These are phyloP conservation scores for Caranx melampygus DNA, from an alignment of 2,113 vertebrate genomes.

Conservation along the genomic window DNA sequence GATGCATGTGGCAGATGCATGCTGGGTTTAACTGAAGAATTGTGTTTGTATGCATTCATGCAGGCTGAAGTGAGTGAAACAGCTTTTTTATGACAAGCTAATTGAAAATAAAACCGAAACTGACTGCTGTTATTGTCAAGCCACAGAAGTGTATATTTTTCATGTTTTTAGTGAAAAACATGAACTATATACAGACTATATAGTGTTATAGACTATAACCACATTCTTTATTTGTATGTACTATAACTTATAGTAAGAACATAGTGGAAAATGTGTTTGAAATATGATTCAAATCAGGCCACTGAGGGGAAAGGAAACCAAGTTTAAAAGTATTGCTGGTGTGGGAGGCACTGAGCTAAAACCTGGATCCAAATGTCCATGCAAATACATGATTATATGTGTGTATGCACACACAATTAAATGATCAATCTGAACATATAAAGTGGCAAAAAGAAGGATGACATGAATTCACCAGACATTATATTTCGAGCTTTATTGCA, in stretches of 20 bases:
- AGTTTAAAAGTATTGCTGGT: not conserved
- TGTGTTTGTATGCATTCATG: too few relatives aligned
- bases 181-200: too few relatives aligned
- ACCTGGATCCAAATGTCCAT: not conserved
- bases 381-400: not conserved
- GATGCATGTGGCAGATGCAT: not conserved
- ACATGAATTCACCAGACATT: not conserved
- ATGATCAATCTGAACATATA: not conserved
- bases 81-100: not conserved
- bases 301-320: not conserved
- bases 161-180: not conserved
- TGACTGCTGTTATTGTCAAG: not conserved
- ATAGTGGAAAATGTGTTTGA: not conserved
- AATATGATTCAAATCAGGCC: conserved; percentile 11
- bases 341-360: conserved; percentile 7
- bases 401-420: not conserved
- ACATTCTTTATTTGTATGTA: too few relatives aligned
- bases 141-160: not conserved
- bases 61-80: not conserved
- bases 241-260: not conserved
- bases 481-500: conserved; percentile 1
- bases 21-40: not conserved
- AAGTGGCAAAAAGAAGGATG: not conserved
- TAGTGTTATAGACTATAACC: too few relatives aligned
- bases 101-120: not conserved